Base-by-base conservation (phyloP, 2,797 vertebrate genomes). In the Agapornis canus region DNA sequence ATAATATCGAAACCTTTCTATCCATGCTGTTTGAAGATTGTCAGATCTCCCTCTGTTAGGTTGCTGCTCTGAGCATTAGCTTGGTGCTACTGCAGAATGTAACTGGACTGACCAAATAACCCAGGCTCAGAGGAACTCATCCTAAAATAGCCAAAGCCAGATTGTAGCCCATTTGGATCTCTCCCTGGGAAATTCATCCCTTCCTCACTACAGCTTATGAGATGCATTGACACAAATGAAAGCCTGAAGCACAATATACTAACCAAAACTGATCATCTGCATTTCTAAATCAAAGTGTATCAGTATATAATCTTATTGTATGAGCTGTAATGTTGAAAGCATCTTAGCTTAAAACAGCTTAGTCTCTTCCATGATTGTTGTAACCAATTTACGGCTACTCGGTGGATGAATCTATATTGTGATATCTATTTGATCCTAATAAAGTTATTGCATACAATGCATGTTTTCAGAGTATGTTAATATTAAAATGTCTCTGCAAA, bases 371-470 rank as follows among this genome's bases (percentile, higher is more conserved):
- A 92, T 97, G 96, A 92, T 97, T 96, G 96, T 97, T 98, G 97
- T 98, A 98, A 98, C 95, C 94, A 95, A 89, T 97, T 97, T 96
- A 97, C 97, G 92, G 97, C 97, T 97, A 96, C 94, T 98, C 54
- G 87, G 95, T 98, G 98, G 96, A 96, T 97, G 95, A 97, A 96
- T 98, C 97, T 98, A 96, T 98, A 98, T 98, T 97, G 98, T 98
- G 97, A 96, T 97, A 98, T 97, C 94, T 98, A 96, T 98, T 97
- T 98, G 98, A 98, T 70, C 94, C 97, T 97, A 98, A 98, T 98
- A 98, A 98, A 98, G 97, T 96, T 97, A 97, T 98, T 98, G 97
- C 97, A 91, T 97, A 98, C 92, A 97, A 66, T 87, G 82, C 61
- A 78, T 95, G 81, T 82, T 94, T 96, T 95, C 91, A 87, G 81